Evolutionary conservation across 2,113 vertebrate species (phyloP).

Genomic region (Cricetomys ansorgei): DNA sequence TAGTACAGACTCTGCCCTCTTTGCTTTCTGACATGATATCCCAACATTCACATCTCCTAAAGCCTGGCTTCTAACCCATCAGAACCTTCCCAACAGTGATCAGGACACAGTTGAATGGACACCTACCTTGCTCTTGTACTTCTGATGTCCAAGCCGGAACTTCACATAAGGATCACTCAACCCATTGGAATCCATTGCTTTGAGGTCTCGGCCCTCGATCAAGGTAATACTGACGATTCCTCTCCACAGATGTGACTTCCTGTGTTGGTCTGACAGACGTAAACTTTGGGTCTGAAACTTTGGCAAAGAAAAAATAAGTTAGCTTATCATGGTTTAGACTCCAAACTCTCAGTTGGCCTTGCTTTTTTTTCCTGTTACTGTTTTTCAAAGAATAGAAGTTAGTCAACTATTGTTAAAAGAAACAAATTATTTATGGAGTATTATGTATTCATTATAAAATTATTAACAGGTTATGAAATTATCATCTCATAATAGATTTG

Average conservation of each 20-base stretch:
- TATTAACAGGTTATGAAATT: constrained; percentile 2
- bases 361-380: not conserved
- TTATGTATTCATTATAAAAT: constrained; percentile 27
- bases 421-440: constrained; percentile 12
- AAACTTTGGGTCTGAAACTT: constrained; percentile 94
- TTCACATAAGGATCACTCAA: constrained; percentile 97
- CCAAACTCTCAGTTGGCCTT: constrained; percentile 1
- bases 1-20: not conserved
- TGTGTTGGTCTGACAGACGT: constrained; percentile 94
- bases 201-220: constrained; percentile 94
- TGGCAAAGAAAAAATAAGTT: constrained; percentile 69
- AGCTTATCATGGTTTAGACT: constrained; percentile 48
- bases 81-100: not conserved
- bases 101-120: not conserved
- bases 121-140: constrained; percentile 98
- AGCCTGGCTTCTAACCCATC: not conserved
- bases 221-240: constrained; percentile 97
- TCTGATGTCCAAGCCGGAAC: constrained; percentile 96
- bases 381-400: not conserved
- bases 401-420: not conserved
- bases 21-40: not conserved
- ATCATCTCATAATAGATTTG: constrained; percentile 6
- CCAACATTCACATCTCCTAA: not conserved
- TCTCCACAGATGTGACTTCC: constrained; percentile 96
- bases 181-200: constrained; percentile 96